These are phyloP conservation scores for Leptinotarsa tumamoca DNA, from an alignment of 2,888 invertebrate species.

Conservation along the genomic window DNA sequence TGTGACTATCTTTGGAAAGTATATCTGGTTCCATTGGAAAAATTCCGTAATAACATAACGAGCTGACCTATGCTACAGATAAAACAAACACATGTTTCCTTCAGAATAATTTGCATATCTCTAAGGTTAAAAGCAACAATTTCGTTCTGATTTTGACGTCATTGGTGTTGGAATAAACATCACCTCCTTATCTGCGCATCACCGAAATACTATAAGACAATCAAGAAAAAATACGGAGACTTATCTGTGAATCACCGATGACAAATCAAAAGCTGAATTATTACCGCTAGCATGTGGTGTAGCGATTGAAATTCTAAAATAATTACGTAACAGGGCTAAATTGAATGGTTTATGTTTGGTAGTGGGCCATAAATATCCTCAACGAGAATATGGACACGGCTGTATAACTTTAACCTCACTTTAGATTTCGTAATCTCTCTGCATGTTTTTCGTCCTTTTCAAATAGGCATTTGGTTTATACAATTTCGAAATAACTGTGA, in stretches of 20 bases:
- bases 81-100: slow-evolving; percentile 19
- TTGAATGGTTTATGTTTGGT: slow-evolving; percentile 13
- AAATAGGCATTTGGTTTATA: neutral
- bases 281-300: neutral
- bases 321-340: slow-evolving; percentile 1
- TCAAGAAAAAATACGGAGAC: neutral
- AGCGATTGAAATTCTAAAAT: slow-evolving; percentile 13
- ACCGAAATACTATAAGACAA: neutral
- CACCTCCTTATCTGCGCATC: neutral
- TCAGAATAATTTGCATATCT: slow-evolving; percentile 26
- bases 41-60: slow-evolving; percentile 2
- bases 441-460: slow-evolving; percentile 5
- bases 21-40: neutral
- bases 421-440: neutral
- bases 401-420: slow-evolving; percentile 9
- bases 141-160: slow-evolving; percentile 20
- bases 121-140: slow-evolving; percentile 16
- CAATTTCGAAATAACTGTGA: slow-evolving; percentile 1
- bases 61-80: slow-evolving; percentile 26
- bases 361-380: slow-evolving; percentile 6
- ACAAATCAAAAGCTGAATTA: slow-evolving; percentile 17
- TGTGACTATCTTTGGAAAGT: slow-evolving; percentile 4
- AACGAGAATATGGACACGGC: neutral
- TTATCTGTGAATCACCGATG: slow-evolving; percentile 13
- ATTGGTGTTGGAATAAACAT: slow-evolving; percentile 25